Evolutionary conservation across 2,113 vertebrate species (phyloP), one percentile per base, ranked within the genome.

Genomic region (Gallinago media): DNA sequence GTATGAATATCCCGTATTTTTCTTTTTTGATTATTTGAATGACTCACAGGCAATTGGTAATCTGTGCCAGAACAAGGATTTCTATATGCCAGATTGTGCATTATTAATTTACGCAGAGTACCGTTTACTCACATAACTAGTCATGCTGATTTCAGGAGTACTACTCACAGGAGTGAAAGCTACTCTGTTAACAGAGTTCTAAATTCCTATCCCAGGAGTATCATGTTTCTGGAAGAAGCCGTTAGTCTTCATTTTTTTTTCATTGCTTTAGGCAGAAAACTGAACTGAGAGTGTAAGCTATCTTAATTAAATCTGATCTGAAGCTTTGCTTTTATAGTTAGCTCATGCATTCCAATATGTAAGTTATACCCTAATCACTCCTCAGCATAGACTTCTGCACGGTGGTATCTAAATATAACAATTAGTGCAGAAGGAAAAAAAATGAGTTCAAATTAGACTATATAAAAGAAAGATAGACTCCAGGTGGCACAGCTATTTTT

Each of bases 241-340:
- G 21, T 96, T 87, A 96, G 47, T 70, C 94, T 96, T 95, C 44
- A 58, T 94, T 85, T 94, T 96, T 62, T 96, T 63, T 73, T 6
- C 55, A 80, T 93, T 92, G 78, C 85, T 96, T 95, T 94, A 93
- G 91, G 83, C 91, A 94, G 84, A 97, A 96, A 97, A 92, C 92
- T 89, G 78, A 92, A 94, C 63, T 76, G 82, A 88, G 66, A 87
- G 47, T 56, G 44, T 82, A 96, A 90, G 86, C 94, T 96, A 89
- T 76, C 82, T 97, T 97, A 97, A 97, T 98, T 96, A 96, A 97
- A 93, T 96, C 93, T 94, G 86, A 93, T 97, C 83, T 93, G 84
- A 96, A 83, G 80, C 88, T 94, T 86, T 94, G 62, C 40, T 91
- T 90, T 81, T 92, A 67, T 68, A 92, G 76, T 83, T 91, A 67